A percentile compares a stretch with the other conserved stretches of the same genome.
Conservation (phyloP, 2,797 vertebrate genomes). For the Lutjanus argentimaculatus region DNA sequence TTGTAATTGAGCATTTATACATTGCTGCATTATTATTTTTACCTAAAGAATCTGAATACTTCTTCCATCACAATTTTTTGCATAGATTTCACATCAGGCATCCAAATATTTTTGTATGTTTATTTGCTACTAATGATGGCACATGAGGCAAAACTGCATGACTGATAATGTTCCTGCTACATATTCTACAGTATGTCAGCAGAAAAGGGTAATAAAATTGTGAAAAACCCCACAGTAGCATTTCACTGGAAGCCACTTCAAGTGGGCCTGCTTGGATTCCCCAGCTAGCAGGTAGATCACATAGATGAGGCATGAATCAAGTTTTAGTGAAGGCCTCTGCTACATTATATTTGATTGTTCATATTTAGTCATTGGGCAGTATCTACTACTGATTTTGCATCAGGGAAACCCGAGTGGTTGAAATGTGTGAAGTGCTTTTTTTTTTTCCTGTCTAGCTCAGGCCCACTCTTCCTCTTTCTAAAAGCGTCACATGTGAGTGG, state of each 20-base stretch:
- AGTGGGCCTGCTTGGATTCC: constrained; percentile 10
- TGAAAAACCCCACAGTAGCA: not conserved
- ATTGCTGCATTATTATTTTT: not conserved
- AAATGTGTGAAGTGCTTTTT: constrained; percentile 32
- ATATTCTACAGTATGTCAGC: constrained; percentile 11
- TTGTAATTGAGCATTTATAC: not conserved
- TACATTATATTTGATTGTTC: not conserved
- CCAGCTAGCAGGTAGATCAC: not conserved
- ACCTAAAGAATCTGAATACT: not conserved
- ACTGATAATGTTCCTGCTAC: not conserved
- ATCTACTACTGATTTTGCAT: constrained; percentile 40
- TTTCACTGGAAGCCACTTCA: constrained; percentile 16
- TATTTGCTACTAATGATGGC: not conserved
- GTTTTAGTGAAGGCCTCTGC: not conserved
- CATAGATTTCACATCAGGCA: not conserved
- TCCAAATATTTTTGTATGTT: not conserved
- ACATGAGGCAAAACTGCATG: not conserved
- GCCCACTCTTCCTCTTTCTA: constrained; percentile 62
- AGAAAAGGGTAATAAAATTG: not conserved
- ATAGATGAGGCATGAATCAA: not conserved
- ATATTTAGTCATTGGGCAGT: constrained; percentile 24
- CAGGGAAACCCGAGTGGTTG: constrained; percentile 51
- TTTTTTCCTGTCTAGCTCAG: constrained; percentile 9
- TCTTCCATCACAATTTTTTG: not conserved
- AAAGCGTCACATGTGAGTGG: constrained; percentile 29